Conservation (phyloP, 2,797 vertebrate species). For the Megaceryle alcyon region DNA sequence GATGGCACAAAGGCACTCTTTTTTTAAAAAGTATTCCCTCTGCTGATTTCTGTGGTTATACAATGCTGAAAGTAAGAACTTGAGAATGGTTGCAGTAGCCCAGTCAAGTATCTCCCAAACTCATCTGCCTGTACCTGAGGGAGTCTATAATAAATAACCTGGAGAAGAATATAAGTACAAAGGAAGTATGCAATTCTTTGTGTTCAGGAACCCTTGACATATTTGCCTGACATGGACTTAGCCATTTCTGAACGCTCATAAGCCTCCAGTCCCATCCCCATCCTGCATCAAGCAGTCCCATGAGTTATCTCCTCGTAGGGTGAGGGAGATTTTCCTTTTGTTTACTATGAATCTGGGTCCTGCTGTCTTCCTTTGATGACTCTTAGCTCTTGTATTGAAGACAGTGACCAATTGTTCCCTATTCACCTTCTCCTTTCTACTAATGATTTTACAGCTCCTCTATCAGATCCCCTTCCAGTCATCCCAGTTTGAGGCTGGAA, state of each 20-base stretch:
- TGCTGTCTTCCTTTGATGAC: constrained; percentile 20
- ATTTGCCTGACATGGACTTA: neutral
- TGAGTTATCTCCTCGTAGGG: fast-evolving
- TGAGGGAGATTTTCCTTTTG: neutral
- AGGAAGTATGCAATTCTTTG: neutral
- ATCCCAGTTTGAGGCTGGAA: neutral
- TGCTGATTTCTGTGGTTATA: neutral
- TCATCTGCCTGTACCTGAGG: neutral
- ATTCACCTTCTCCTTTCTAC: neutral
- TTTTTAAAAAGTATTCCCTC: neutral
- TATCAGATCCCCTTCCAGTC: constrained; percentile 32
- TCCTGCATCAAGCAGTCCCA: neutral
- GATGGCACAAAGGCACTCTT: neutral
- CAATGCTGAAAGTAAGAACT: neutral
- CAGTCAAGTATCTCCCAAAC: neutral
- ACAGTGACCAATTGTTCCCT: constrained; percentile 36
- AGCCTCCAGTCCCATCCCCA: neutral
- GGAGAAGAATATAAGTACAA: neutral
- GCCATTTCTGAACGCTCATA: neutral
- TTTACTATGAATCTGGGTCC: neutral
- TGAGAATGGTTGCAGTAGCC: neutral
- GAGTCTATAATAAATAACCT: neutral
- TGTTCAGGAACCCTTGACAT: neutral
- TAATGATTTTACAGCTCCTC: constrained; percentile 50
- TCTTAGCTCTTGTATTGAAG: neutral